Conservation (phyloP, 2,113 vertebrate genomes). For the Lasiurus cinereus region DNA sequence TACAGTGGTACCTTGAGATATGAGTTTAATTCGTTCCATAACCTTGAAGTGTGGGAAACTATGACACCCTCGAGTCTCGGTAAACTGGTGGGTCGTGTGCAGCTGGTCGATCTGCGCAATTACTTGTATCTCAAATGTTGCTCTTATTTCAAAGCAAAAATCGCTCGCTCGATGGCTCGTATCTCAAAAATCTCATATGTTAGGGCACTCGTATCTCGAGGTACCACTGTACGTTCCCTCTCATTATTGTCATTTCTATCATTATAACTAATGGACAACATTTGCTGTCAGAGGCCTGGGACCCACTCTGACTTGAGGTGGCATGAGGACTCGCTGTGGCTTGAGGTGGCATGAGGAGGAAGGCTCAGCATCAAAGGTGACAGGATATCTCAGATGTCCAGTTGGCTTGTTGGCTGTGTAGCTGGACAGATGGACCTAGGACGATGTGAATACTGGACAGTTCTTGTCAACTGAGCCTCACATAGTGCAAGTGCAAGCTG, state of each 20-base stretch:
- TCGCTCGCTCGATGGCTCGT: no score
- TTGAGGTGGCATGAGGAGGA: not conserved
- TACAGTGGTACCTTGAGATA: no score
- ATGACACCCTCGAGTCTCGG: no score
- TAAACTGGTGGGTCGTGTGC: no score
- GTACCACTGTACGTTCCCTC: not conserved
- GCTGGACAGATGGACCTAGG: not conserved
- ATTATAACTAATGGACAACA: not conserved
- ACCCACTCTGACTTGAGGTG: not conserved
- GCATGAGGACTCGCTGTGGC: not conserved
- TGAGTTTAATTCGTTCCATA: no score
- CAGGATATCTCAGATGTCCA: not conserved
- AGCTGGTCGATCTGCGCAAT: no score
- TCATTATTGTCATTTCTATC: not conserved
- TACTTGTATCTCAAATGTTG: no score
- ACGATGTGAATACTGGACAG: not conserved
- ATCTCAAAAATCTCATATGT: no score
- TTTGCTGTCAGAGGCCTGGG: not conserved
- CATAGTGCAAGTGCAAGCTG: not conserved
- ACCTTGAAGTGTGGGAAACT: no score
- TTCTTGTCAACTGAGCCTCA: not conserved
- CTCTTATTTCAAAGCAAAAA: no score
- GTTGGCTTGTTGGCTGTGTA: not conserved
- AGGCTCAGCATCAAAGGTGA: not conserved
- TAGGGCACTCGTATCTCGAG: no score